A percentile compares a stretch with the other conserved stretches of the same genome.
Evolutionary conservation across 1,140 invertebrate genomes (phyloP).

Genomic region (Sarcophaga bullata): DNA sequence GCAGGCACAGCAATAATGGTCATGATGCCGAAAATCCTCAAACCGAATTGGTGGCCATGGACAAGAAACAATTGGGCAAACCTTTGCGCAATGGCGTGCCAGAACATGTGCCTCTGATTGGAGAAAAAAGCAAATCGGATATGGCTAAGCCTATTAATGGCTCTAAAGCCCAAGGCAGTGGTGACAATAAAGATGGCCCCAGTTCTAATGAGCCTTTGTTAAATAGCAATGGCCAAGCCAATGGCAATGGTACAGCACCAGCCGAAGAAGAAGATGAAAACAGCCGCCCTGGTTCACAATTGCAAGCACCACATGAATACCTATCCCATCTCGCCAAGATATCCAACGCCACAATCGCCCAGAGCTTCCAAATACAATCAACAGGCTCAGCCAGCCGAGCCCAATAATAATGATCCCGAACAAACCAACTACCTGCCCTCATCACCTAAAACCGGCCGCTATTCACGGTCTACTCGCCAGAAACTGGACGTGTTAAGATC

Average conservation of each 20-base stretch:
- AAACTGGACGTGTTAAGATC: conserved; percentile 73
- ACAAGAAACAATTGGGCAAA: conserved; percentile 72
- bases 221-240: conserved; percentile 55
- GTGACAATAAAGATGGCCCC: conserved; percentile 52
- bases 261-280: conserved; percentile 43
- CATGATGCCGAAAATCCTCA: conserved; percentile 69
- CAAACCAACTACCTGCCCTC: conserved; percentile 66
- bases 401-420: conserved; percentile 60
- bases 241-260: conserved; percentile 4
- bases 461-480: conserved; percentile 69
- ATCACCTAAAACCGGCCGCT: conserved; percentile 65
- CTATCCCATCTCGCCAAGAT: conserved; percentile 59
- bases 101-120: conserved; percentile 70
- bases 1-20: conserved; percentile 69
- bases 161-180: conserved; percentile 66
- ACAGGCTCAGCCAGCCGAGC: conserved; percentile 49
- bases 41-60: conserved; percentile 72
- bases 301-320: conserved; percentile 52
- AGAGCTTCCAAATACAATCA: conserved; percentile 61
- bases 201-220: conserved; percentile 57
- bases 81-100: conserved; percentile 68
- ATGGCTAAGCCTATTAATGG: conserved; percentile 68
- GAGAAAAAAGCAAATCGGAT: conserved; percentile 67
- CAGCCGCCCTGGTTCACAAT: conserved; percentile 12
- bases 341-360: conserved; percentile 56